Base-by-base conservation (phyloP, 1,140 invertebrate genomes). In the Oedothorax gibbosus region DNA sequence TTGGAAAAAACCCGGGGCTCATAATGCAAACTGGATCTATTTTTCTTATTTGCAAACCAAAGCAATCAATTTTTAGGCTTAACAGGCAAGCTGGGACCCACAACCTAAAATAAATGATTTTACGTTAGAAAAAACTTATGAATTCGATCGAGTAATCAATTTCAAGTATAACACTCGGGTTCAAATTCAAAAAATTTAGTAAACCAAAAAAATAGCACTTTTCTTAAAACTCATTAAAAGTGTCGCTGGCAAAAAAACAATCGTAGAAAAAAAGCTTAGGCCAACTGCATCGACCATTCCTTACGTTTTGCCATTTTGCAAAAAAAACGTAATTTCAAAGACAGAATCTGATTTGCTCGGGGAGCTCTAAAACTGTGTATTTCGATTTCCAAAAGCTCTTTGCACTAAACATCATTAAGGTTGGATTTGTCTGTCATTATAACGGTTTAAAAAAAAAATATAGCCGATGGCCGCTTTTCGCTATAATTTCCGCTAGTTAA, bases 211-310 rank as follows among this genome's bases (percentile, higher is more conserved):
- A 62, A 98, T 98, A 87, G 99, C 98, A 88, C 97, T 99, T 91
- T 99, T 98, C 91, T 99, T 99, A n/a, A n/a, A 0, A 99, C 98
- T 98, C 96, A 91, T 99, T 98, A 93, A 99, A 98, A 3, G 98
- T 99, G 90, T 99, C 98, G 20, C 97, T 96, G 88, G 98, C 99
- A n/a, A 20, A 99, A 97, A 69, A 99, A 93, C 62, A 99, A 92
- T 90, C 98, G 98, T 85, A 98, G 98, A n/a, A n/a, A 90, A 99
- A 98, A 90, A 99, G 98, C 88, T 95, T 95, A 49, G 96, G n/a
- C n/a, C 95, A 91, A 99, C 99, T 54, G 97, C 96, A 90, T 99
- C 98, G 18, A 98, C 98, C 98, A 99, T 99, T 90, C 99, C 98
- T n/a, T 89, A 96, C 95, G 89, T n/a, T 96, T 99, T 49, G 98